Percentiles rank a stretch among this genome's conserved stretches.
Conservation (phyloP, 1,140 invertebrate species). For the Lepidurus apus region DNA sequence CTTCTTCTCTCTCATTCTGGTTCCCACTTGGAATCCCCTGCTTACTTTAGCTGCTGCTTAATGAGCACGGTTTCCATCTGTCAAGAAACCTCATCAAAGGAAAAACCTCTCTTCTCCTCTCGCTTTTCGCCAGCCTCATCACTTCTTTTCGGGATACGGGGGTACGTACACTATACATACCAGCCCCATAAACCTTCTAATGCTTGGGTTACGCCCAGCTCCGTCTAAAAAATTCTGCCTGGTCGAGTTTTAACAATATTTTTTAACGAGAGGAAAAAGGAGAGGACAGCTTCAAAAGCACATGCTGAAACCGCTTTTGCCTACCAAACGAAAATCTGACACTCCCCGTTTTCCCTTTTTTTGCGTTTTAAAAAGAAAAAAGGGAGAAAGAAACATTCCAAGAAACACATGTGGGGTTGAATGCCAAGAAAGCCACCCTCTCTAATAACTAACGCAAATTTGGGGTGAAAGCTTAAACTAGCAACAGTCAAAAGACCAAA, state of each 20-base stretch:
- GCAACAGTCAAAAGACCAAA: not conserved
- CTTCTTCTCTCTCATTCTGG: too few relatives aligned
- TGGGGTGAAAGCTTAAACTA: not conserved
- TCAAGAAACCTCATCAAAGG: constrained; percentile 5
- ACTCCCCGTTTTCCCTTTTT: not conserved
- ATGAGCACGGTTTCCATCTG: constrained; percentile 17
- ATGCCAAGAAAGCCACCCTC: not conserved
- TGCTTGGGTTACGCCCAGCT: constrained; percentile 20
- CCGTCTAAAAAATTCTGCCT: not conserved
- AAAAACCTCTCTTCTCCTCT: not conserved
- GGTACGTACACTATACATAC: too few relatives aligned
- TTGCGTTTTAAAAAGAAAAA: not conserved
- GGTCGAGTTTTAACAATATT: constrained; percentile 10
- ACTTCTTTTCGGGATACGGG: not conserved
- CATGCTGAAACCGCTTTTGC: not conserved
- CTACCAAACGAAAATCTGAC: not conserved
- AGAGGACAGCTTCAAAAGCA: constrained; percentile 13
- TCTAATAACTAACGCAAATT: too few relatives aligned
- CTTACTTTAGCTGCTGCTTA: constrained; percentile 18
- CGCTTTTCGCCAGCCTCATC: not conserved
- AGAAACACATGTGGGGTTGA: not conserved
- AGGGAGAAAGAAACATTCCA: not conserved
- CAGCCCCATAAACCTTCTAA: not conserved
- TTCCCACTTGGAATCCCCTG: not conserved
- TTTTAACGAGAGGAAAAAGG: too few relatives aligned